phyloP scores from a whole-genome alignment of 2,888 invertebrate genomes.

The Sarcophaga rosellei region DNA sequence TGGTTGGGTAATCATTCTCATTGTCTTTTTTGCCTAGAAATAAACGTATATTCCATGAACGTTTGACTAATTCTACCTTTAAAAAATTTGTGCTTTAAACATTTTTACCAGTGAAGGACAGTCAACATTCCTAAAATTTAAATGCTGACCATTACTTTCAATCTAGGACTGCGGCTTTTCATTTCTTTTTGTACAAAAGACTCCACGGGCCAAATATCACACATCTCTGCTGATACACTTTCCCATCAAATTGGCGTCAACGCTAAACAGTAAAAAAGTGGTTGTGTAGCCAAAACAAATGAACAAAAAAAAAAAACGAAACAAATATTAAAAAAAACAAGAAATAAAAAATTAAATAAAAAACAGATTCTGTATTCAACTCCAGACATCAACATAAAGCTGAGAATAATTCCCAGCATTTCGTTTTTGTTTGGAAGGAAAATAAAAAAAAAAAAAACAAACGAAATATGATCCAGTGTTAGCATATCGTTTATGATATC shows the following conservation, averaged over 20 bases:
- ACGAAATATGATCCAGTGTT: conserved; percentile 61
- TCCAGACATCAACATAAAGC: conserved; percentile 21
- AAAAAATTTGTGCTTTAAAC: no score
- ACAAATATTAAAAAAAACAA: conserved; percentile 22
- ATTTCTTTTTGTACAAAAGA: not conserved
- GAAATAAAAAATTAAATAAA: conserved; percentile 20
- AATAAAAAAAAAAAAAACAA: not conserved
- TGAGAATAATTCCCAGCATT: conserved; percentile 66
- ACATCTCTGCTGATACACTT: not conserved
- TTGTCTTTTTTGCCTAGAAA: no score
- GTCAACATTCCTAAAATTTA: no score
- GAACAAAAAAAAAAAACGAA: conserved; percentile 22
- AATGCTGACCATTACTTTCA: no score
- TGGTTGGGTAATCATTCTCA: no score
- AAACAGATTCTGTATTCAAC: conserved; percentile 50
- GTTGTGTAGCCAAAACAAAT: conserved; percentile 8
- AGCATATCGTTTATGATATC: conserved; percentile 50
- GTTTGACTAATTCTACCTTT: no score
- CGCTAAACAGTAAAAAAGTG: conserved; percentile 23
- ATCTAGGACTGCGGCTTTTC: no score
- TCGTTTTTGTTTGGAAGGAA: conserved; percentile 51
- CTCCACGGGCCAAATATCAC: not conserved
- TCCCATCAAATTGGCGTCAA: conserved; percentile 2
- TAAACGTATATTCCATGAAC: no score
- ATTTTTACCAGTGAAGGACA: no score